These are phyloP conservation scores for Antennarius maculatus DNA, from an alignment of 2,797 vertebrate species.

Conservation along the genomic window DNA sequence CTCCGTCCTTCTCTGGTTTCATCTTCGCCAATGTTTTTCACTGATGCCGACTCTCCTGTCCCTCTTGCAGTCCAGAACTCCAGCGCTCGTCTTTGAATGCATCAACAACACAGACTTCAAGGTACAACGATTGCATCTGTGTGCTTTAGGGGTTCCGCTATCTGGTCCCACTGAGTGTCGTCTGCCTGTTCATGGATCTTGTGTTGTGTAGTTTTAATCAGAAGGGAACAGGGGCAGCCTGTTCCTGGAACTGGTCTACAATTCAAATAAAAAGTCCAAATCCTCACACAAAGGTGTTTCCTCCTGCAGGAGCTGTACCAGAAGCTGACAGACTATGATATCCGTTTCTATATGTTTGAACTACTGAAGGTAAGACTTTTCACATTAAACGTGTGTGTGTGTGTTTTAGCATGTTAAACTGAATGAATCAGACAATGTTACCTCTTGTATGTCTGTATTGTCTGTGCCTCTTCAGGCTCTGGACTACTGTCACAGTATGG, in stretches of 20 bases:
- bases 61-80: constrained; percentile 91
- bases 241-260: background rate
- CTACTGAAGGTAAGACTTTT: constrained; percentile 91
- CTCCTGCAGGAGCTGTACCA: constrained; percentile 94
- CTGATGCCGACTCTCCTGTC: background rate
- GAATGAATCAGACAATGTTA: background rate
- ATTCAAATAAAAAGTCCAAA: background rate
- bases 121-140: constrained; percentile 76
- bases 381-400: too few relatives aligned
- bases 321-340: constrained; percentile 98
- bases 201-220: too few relatives aligned
- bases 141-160: too few relatives aligned
- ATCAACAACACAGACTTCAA: constrained; percentile 99
- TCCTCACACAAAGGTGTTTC: constrained; percentile 18
- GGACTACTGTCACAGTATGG: constrained; percentile 98
- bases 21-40: background rate
- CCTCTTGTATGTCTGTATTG: background rate
- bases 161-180: too few relatives aligned
- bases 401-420: background rate
- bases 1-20: background rate
- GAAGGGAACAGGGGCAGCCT: constrained; percentile 3
- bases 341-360: constrained; percentile 98
- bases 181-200: too few relatives aligned
- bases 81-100: constrained; percentile 98
- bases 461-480: constrained; percentile 83